phyloP scores from a whole-genome alignment of 2,113 vertebrate genomes.

The Origma solitaria region DNA sequence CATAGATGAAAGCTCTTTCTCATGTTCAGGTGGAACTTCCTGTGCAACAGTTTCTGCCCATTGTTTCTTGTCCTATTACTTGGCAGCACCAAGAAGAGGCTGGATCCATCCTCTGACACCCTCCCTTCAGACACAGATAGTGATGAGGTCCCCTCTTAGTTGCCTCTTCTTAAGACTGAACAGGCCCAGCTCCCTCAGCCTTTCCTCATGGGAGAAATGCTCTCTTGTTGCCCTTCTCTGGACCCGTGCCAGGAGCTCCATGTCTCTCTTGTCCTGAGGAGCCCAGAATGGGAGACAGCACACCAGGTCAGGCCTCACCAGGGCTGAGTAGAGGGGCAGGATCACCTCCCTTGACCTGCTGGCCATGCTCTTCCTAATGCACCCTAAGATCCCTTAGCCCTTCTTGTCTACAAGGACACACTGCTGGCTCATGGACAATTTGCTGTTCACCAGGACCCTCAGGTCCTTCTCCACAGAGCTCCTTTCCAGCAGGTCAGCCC shows the following conservation, averaged over 20 bases:
- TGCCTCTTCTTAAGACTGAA: too few relatives aligned
- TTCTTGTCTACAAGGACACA: background rate
- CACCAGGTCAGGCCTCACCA: background rate
- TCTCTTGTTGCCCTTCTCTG: background rate
- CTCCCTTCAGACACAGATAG: background rate
- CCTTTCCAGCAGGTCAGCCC: background rate
- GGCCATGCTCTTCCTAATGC: background rate
- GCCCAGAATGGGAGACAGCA: background rate
- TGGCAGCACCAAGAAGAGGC: background rate
- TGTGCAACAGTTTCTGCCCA: background rate
- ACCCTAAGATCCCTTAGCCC: background rate
- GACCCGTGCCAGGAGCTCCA: background rate
- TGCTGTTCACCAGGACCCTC: background rate
- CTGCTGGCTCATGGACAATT: background rate
- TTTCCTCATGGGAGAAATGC: background rate
- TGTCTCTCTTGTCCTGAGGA: background rate
- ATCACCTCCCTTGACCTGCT: accelerated
- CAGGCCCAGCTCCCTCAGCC: background rate
- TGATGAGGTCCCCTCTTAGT: background rate
- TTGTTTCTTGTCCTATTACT: background rate
- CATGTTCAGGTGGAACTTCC: background rate
- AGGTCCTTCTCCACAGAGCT: background rate
- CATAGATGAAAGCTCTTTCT: background rate
- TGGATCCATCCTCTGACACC: background rate
- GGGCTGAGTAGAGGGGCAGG: background rate